phyloP scores from a whole-genome alignment of 2,797 vertebrate species.

The Tokudaia muenninki region DNA sequence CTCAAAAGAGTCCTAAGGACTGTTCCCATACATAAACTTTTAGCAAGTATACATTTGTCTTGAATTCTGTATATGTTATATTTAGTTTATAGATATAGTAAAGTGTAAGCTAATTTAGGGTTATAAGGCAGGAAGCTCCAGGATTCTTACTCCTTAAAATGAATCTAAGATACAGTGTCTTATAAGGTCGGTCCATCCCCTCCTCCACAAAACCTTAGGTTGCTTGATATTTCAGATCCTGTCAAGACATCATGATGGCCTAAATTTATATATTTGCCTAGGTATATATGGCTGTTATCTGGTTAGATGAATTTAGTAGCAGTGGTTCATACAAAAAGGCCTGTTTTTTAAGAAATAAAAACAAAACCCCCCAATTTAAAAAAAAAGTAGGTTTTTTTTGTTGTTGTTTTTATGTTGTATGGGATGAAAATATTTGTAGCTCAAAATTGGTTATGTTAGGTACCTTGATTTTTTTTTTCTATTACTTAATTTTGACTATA shows the following conservation, averaged over 20 bases:
- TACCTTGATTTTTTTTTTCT: slow-evolving; percentile 60
- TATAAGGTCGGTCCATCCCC: neutral
- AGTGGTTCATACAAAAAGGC: slow-evolving; percentile 62
- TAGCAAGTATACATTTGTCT: slow-evolving; percentile 22
- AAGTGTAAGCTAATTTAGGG: slow-evolving; percentile 22
- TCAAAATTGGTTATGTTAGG: slow-evolving; percentile 54
- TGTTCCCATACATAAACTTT: neutral
- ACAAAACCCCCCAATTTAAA: neutral
- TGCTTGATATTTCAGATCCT: slow-evolving; percentile 68
- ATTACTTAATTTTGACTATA: neutral
- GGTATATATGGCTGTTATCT: slow-evolving; percentile 8
- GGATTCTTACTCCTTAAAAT: slow-evolving; percentile 67
- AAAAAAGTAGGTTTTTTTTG: neutral
- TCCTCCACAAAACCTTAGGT: slow-evolving; percentile 18
- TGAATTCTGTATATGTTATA: slow-evolving; percentile 58
- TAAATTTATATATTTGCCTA: slow-evolving; percentile 67
- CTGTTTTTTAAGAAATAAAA: slow-evolving; percentile 69
- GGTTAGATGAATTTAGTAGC: neutral
- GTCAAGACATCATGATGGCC: slow-evolving; percentile 69
- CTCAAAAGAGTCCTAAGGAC: slow-evolving; percentile 32
- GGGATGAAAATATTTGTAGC: slow-evolving; percentile 9
- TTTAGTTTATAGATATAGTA: slow-evolving; percentile 55
- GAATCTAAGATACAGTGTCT: neutral
- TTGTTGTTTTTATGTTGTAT: slow-evolving; percentile 31
- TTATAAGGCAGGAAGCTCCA: slow-evolving; percentile 63